These are phyloP conservation scores for Moxostoma hubbsi DNA, from an alignment of 2,797 vertebrate genomes.

Conservation along the genomic window DNA sequence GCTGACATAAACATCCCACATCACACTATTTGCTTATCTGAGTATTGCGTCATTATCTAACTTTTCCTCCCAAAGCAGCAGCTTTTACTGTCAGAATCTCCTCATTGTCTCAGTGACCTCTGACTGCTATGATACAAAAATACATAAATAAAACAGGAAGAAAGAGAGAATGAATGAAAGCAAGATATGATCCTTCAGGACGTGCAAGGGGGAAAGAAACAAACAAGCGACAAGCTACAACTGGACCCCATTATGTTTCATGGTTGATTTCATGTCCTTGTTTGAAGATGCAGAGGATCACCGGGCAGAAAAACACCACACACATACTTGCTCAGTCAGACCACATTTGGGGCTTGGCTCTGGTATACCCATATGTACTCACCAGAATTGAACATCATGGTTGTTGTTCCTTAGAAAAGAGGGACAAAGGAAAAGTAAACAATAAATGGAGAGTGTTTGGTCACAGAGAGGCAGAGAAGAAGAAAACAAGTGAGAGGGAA, in stretches of 20 bases:
- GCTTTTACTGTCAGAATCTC: constrained; percentile 15
- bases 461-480: constrained; percentile 33
- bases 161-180: constrained; percentile 24
- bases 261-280: constrained; percentile 58
- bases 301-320: constrained; percentile 38
- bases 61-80: constrained; percentile 11
- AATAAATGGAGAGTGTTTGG: constrained; percentile 45
- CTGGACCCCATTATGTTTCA: constrained; percentile 59
- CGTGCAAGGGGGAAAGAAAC: constrained; percentile 49
- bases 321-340: constrained; percentile 41
- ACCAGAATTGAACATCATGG: constrained; percentile 47
- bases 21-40: constrained; percentile 32
- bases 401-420: constrained; percentile 55
- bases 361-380: constrained; percentile 23
- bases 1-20: constrained; percentile 24
- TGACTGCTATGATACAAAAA: constrained; percentile 1
- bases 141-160: not conserved
- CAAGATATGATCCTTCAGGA: constrained; percentile 33
- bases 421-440: constrained; percentile 55
- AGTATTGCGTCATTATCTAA: not conserved
- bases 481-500: constrained; percentile 19
- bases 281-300: constrained; percentile 59
- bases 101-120: constrained; percentile 21
- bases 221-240: constrained; percentile 61
- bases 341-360: constrained; percentile 56